Evolutionary conservation across 2,888 invertebrate genomes (phyloP).

Genomic region (Apamea sordens): DNA sequence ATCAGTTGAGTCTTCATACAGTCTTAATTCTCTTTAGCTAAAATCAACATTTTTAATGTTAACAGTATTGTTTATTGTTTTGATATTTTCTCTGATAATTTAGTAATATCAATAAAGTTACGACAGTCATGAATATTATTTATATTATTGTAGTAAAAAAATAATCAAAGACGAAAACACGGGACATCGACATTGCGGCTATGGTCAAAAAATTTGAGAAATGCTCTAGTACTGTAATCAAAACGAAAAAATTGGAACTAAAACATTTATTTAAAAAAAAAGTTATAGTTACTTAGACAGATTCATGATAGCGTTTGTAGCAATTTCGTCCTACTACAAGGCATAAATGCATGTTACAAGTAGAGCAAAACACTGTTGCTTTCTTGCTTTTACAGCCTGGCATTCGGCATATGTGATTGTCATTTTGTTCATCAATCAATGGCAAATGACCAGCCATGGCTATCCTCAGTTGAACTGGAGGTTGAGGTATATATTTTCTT

Average conservation of each 20-base stretch:
- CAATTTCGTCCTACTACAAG: slow-evolving; percentile 2
- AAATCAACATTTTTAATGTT: no score
- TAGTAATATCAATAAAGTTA: no score
- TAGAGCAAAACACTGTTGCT: slow-evolving; percentile 2
- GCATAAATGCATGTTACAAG: slow-evolving; percentile 9
- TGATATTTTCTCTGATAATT: no score
- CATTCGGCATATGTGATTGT: slow-evolving; percentile 5
- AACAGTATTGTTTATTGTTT: background rate
- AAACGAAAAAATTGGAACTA: background rate
- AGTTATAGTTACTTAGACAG: background rate
- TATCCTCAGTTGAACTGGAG: slow-evolving; percentile 7
- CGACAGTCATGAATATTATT: no score
- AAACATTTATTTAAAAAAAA: slow-evolving; percentile 14
- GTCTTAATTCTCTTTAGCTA: no score
- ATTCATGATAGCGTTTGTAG: slow-evolving; percentile 4
- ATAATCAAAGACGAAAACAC: no score
- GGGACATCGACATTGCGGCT: no score
- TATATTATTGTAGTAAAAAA: no score
- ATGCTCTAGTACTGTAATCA: background rate
- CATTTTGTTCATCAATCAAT: slow-evolving; percentile 7
- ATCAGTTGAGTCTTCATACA: no score
- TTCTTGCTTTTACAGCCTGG: slow-evolving; percentile 19
- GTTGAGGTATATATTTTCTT: slow-evolving; percentile 17
- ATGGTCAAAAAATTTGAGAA: no score
- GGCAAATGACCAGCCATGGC: slow-evolving; percentile 7